phyloP scores from a whole-genome alignment of 2,888 invertebrate genomes.

The Sthenelais limicola region DNA sequence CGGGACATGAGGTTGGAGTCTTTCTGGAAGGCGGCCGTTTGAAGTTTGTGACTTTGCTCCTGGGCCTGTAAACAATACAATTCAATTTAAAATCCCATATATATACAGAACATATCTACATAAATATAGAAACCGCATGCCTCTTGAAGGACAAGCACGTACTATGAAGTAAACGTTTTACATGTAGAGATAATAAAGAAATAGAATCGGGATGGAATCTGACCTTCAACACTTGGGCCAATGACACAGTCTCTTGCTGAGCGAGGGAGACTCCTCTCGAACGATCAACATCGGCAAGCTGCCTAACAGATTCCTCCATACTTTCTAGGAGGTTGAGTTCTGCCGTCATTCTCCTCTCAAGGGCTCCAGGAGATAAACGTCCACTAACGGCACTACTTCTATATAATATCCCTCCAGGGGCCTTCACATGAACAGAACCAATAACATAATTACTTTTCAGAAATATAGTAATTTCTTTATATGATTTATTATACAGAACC shows the following conservation, averaged over 20 bases:
- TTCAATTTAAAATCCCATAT: not conserved
- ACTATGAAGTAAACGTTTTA: too few relatives aligned
- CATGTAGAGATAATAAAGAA: not conserved
- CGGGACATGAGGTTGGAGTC: constrained; percentile 60
- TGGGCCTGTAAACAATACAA: constrained; percentile 55
- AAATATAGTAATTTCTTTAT: too few relatives aligned
- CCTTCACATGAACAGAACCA: too few relatives aligned
- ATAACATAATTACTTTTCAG: too few relatives aligned
- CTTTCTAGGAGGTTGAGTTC: constrained; percentile 78
- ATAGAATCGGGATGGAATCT: not conserved
- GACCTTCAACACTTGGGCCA: constrained; percentile 71
- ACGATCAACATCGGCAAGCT: constrained; percentile 77
- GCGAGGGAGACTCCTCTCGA: constrained; percentile 68
- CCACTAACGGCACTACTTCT: constrained; percentile 51
- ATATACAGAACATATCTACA: not conserved
- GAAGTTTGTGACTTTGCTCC: constrained; percentile 62
- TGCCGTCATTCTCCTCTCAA: constrained; percentile 77
- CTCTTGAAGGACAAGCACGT: not conserved
- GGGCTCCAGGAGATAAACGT: constrained; percentile 77
- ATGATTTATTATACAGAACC: too few relatives aligned
- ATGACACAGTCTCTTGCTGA: constrained; percentile 71
- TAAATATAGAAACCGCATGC: not conserved
- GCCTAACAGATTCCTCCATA: constrained; percentile 77
- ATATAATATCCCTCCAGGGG: constrained; percentile 20
- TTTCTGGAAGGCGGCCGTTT: constrained; percentile 61